Percentiles rank a stretch among this genome's conserved stretches.
Evolutionary conservation across 2,797 vertebrate genomes (phyloP).

Genomic region (Enoplosus armatus): DNA sequence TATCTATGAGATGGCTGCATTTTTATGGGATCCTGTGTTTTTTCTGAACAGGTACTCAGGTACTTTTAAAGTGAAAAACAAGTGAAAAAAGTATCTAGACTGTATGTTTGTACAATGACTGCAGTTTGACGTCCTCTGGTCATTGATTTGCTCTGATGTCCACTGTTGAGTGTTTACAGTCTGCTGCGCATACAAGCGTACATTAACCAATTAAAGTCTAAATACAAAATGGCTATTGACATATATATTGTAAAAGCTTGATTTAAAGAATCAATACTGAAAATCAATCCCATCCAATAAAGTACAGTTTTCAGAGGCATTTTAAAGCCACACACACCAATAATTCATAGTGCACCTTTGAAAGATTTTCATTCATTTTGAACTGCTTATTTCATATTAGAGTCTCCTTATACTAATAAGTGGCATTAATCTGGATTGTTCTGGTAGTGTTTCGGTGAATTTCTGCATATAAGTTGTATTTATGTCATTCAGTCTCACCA

Average conservation of each 20-base stretch:
- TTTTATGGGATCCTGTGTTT: conserved; percentile 44
- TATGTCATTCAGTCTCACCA: conserved; percentile 33
- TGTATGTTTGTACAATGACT: neutral
- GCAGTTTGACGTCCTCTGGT: conserved; percentile 41
- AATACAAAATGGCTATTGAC: conserved; percentile 55
- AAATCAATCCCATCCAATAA: conserved; percentile 39
- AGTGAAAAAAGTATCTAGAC: neutral
- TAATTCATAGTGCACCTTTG: conserved; percentile 4
- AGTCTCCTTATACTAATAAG: conserved; percentile 1
- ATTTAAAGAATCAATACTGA: conserved; percentile 49
- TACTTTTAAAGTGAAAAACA: conserved; percentile 45
- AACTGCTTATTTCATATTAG: neutral
- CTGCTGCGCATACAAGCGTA: conserved; percentile 48
- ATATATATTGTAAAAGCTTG: conserved; percentile 30
- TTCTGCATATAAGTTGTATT: conserved; percentile 21
- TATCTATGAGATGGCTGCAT: conserved; percentile 37
- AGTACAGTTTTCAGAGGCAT: conserved; percentile 31
- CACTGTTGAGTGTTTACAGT: conserved; percentile 58
- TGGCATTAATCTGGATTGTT: neutral
- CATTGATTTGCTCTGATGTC: conserved; percentile 64
- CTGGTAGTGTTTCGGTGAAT: conserved; percentile 7
- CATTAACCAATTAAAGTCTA: conserved; percentile 60
- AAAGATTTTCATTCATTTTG: neutral
- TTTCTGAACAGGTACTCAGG: conserved; percentile 56
- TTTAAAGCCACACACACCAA: conserved; percentile 21